Evolutionary conservation across 2,113 vertebrate species (phyloP), one percentile per base, ranked within the genome.

Genomic region (Atractosteus spatula): DNA sequence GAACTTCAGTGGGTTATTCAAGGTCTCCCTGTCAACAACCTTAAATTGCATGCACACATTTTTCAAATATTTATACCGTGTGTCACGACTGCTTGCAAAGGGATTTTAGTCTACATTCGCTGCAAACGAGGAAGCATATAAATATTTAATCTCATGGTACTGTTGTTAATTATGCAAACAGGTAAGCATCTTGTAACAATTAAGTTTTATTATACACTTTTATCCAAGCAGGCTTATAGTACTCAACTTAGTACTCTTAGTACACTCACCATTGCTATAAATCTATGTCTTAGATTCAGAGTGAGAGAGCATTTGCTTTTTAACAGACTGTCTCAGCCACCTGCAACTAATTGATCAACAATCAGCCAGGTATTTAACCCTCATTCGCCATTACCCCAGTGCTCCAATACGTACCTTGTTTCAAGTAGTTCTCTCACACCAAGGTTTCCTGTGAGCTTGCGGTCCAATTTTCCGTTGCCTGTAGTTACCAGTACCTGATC

Each of bases 161-260:
- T 85, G 83, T 83, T 81, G 82, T 83, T 86, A 88, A 85, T 87
- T 85, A 88, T 86, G 86, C 80, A 82, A 82, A 78, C 76, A 79
- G 80, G 77, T 85, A 81, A 84, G 73, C 86, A 82, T 88, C 81
- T 83, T 86, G 82, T 68, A 89, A 83, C 82, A 77, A 84, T 87
- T 86, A 87, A 81, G 67, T 75, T 83, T 81, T 82, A 76, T 62
- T 79, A 84, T 74, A 75, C 68, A 66, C 69, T 81, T 66, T 83
- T 86, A 29, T 29, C 29, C 29, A 29, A 29, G 29, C 29, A 29
- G 29, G 29, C 29, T 29, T 29, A 86, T 81, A 80, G 81, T 84
- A 79, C 86, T 80, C 85, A 89, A 83, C 82, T 79, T 79, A 75
- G 73, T 75, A 78, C 68, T 77, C 73, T 81, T 77, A 12, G 81